phyloP scores from a whole-genome alignment of 2,797 vertebrate species.

The Pseudomugil gertrudae region DNA sequence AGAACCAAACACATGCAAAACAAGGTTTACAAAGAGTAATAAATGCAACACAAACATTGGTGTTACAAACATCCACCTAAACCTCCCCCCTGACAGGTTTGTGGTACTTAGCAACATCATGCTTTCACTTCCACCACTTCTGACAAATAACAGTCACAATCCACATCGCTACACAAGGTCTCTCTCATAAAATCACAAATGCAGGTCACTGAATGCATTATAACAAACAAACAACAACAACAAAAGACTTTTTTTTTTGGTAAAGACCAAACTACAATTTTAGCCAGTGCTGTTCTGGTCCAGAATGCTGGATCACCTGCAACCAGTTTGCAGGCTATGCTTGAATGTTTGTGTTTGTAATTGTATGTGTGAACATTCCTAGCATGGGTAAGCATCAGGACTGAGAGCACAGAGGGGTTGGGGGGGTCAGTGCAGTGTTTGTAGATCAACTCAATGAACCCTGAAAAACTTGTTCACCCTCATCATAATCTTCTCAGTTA shows the following conservation, averaged over 20 bases:
- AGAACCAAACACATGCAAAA: conserved; percentile 10
- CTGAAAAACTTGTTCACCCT: conserved; percentile 65
- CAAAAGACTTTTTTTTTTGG: background rate
- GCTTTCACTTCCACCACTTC: conserved; percentile 56
- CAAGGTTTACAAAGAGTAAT: conserved; percentile 24
- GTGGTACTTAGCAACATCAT: conserved; percentile 49
- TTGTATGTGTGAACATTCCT: conserved; percentile 75
- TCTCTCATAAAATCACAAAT: conserved; percentile 52
- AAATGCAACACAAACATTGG: conserved; percentile 29
- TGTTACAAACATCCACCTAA: conserved; percentile 40
- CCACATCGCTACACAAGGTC: conserved; percentile 51
- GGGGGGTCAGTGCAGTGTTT: conserved; percentile 54
- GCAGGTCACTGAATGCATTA: conserved; percentile 50
- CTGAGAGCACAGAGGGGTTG: conserved; percentile 50
- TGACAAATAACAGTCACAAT: conserved; percentile 71
- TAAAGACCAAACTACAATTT: conserved; percentile 47
- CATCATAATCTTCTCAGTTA: conserved; percentile 71
- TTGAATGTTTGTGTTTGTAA: conserved; percentile 68
- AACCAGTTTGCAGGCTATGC: conserved; percentile 62
- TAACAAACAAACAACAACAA: background rate
- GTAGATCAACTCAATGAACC: conserved; percentile 73
- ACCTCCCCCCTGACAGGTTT: conserved; percentile 38
- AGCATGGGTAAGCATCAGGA: conserved; percentile 62
- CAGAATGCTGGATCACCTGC: conserved; percentile 70
- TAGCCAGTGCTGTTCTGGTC: conserved; percentile 58